phyloP scores from a whole-genome alignment of 2,888 invertebrate genomes.

The Odontothrips loti region DNA sequence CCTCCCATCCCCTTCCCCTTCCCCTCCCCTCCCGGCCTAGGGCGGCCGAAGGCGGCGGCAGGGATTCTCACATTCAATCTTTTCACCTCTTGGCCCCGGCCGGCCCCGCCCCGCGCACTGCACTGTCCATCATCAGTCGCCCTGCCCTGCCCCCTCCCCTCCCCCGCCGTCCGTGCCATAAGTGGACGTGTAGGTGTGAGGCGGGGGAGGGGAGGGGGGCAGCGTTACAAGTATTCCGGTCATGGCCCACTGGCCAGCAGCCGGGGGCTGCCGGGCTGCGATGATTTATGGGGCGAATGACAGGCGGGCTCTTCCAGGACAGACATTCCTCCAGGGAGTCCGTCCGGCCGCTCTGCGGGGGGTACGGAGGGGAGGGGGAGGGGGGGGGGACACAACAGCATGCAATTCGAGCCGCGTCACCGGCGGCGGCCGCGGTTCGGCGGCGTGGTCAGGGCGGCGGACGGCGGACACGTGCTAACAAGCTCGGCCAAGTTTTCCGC shows the following conservation, averaged over 20 bases:
- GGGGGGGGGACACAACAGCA: too few relatives aligned
- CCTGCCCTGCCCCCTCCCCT: not conserved
- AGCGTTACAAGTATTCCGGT: constrained; percentile 7
- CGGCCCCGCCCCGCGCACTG: not conserved
- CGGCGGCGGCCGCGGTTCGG: too few relatives aligned
- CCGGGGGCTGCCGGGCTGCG: not conserved
- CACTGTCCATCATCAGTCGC: not conserved
- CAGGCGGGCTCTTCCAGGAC: constrained; percentile 21
- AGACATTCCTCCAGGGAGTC: constrained; percentile 7
- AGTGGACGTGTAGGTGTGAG: not conserved
- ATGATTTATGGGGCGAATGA: constrained; percentile 2
- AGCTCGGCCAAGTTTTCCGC: too few relatives aligned
- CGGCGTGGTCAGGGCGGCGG: too few relatives aligned
- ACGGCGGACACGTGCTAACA: too few relatives aligned
- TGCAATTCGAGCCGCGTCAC: too few relatives aligned
- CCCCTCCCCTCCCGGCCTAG: too few relatives aligned
- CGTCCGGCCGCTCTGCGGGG: not conserved
- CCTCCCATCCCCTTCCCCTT: too few relatives aligned
- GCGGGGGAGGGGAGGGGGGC: not conserved
- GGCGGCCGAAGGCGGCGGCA: too few relatives aligned
- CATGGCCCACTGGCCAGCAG: not conserved
- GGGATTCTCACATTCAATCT: not conserved
- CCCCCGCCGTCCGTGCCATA: not conserved
- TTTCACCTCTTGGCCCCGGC: not conserved
- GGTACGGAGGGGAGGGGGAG: too few relatives aligned